Percentiles rank a stretch among this genome's conserved stretches.
These are phyloP conservation scores for Idaea aversata DNA, from an alignment of 2,888 invertebrate genomes.

Conservation along the genomic window DNA sequence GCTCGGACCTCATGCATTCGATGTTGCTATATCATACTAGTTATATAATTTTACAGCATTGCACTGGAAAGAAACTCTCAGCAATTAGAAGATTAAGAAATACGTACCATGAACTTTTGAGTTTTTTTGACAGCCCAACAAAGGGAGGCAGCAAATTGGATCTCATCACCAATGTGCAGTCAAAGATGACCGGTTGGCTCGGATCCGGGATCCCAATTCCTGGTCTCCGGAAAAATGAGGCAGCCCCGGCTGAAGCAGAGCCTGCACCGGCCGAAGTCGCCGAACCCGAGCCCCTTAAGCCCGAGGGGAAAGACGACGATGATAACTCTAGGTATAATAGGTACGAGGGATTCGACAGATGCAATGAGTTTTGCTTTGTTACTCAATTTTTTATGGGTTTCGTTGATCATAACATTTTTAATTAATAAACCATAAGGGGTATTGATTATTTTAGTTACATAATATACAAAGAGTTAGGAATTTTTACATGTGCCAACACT, in stretches of 20 bases:
- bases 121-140: constrained; percentile 81
- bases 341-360: constrained; percentile 82
- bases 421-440: neutral
- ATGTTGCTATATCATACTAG: neutral
- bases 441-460: too few relatives aligned
- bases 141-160: constrained; percentile 87
- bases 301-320: constrained; percentile 86
- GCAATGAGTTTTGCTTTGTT: constrained; percentile 62
- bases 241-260: constrained; percentile 71
- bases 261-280: constrained; percentile 64
- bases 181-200: constrained; percentile 92
- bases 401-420: neutral
- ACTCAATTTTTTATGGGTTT: constrained; percentile 9
- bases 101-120: constrained; percentile 3
- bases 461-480: too few relatives aligned
- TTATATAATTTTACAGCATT: constrained; percentile 7
- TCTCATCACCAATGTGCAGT: constrained; percentile 92
- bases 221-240: constrained; percentile 85
- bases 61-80: neutral
- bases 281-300: constrained; percentile 62
- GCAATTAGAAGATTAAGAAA: neutral
- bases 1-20: neutral
- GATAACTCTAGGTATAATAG: constrained; percentile 92
- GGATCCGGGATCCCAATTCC: constrained; percentile 88
- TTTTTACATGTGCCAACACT: too few relatives aligned